A percentile compares a stretch with the other conserved stretches of the same genome.
phyloP scores from a whole-genome alignment of 2,113 vertebrate genomes.

The Aptenodytes forsteri region DNA sequence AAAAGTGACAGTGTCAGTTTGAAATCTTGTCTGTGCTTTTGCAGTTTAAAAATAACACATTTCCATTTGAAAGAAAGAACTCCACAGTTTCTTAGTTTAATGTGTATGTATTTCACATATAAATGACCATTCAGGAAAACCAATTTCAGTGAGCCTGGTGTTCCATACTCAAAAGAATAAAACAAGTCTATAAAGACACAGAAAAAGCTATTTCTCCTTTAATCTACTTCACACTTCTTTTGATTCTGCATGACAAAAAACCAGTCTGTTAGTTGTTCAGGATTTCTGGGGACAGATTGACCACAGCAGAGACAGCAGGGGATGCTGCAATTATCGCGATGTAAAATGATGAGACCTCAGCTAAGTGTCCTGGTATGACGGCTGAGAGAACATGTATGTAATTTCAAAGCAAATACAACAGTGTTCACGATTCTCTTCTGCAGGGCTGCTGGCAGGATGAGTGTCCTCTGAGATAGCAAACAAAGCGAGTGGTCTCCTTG shows the following conservation, averaged over 20 bases:
- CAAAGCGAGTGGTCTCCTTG: not conserved
- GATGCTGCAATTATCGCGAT: not conserved
- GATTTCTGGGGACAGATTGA: constrained; percentile 18
- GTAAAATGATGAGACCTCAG: not conserved
- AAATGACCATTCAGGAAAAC: constrained; percentile 37
- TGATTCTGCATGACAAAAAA: not conserved
- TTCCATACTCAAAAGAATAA: constrained; percentile 28
- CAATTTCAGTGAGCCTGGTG: not conserved
- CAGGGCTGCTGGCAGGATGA: not conserved
- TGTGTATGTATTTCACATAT: constrained; percentile 29
- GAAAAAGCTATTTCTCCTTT: constrained; percentile 32
- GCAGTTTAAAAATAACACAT: constrained; percentile 16
- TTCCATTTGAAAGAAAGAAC: constrained; percentile 41
- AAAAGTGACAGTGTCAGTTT: not conserved
- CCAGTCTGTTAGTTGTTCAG: not conserved
- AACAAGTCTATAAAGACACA: constrained; percentile 3
- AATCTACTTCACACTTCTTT: constrained; percentile 21
- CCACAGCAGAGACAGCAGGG: not conserved
- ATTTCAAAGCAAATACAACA: not conserved
- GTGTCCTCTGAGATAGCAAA: not conserved
- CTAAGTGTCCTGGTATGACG: not conserved
- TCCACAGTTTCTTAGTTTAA: constrained; percentile 9
- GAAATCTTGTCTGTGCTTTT: constrained; percentile 12
- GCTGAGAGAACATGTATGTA: not conserved
- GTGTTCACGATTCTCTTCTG: not conserved